Base-by-base conservation (phyloP, 1,140 invertebrate genomes). In the Drosophila leontia region DNA sequence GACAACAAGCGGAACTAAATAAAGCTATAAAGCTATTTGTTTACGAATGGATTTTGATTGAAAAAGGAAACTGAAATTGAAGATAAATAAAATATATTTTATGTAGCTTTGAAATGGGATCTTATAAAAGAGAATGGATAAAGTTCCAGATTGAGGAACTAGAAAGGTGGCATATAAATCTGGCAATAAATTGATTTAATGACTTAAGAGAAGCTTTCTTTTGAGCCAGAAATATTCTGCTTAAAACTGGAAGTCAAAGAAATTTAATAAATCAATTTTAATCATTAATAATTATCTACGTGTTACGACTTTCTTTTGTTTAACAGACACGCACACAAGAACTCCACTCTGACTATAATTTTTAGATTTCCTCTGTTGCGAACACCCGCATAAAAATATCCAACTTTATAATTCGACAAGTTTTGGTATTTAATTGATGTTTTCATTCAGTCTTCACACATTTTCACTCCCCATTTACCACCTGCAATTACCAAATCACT, bases 401-500 rank as follows among this genome's bases (percentile, higher is more conserved):
- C 15, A 48, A 13, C 26, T 50, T 29, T 4, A 48, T 26, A 26
- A 3, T 45, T 58, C 11, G 50, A 51, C 19, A 39, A 42, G 45
- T 50, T 37, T 37, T 26, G 13, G 13, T 32, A 59, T 50, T 29
- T n/a, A 57, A 70, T 57, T 39, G 34, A 45, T 56, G 13, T 41
- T 71, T 59, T 45, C 32, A n/a, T 15, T 17, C 44, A 29, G 4
- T 26, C 29, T 34, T 3, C 44, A 26, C 37, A 35, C 35, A 50
- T n/a, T 51, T 72, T 12, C 45, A 29, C 37, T 58, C 55, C 53
- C 53, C 32, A 72, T 51, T 42, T 42, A 72, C 59, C 78, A 70
- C 68, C 74, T 82, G 82, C 47, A 58, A 81, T 61, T 69, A 65
- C n/a, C 35, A 68, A 74, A 74, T 64, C 80, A 63, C 56, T 78